Percentiles rank a stretch among this genome's conserved stretches.
phyloP scores from a whole-genome alignment of 2,113 vertebrate genomes.

The Rhinogobius similis region DNA sequence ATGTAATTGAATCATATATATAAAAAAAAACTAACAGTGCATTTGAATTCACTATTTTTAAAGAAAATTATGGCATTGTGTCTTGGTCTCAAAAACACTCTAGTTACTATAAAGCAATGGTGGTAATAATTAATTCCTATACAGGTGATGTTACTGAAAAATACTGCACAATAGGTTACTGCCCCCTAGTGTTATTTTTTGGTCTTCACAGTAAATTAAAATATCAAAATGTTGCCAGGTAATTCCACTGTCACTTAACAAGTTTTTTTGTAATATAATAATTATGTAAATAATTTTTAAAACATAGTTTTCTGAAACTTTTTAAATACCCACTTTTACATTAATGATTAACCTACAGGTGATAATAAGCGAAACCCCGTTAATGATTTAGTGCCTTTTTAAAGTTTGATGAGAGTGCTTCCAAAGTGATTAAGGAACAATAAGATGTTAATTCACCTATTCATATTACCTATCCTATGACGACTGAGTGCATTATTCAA shows the following conservation, averaged over 20 bases:
- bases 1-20: background rate
- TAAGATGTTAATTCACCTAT: conserved; percentile 36
- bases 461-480: conserved; percentile 54
- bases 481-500: conserved; percentile 33
- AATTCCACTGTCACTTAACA: too few species aligned
- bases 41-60: too few species aligned
- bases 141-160: background rate
- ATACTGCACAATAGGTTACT: conserved; percentile 50
- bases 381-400: conserved; percentile 70
- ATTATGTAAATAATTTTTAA: background rate
- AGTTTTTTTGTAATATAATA: too few species aligned
- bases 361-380: conserved; percentile 64
- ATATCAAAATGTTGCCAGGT: conserved; percentile 2
- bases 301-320: too few species aligned
- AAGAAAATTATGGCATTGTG: background rate
- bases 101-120: background rate
- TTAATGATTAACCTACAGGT: conserved; percentile 69
- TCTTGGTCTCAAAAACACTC: background rate
- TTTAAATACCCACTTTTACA: conserved; percentile 15
- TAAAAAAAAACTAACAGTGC: background rate
- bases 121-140: background rate
- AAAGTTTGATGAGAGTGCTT: conserved; percentile 59
- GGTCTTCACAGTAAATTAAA: conserved; percentile 31
- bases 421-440: conserved; percentile 54
- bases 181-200: conserved; percentile 54